Percentiles rank a stretch among this genome's conserved stretches.
Conservation (phyloP, 2,797 vertebrate species). For the Capromys pilorides region DNA sequence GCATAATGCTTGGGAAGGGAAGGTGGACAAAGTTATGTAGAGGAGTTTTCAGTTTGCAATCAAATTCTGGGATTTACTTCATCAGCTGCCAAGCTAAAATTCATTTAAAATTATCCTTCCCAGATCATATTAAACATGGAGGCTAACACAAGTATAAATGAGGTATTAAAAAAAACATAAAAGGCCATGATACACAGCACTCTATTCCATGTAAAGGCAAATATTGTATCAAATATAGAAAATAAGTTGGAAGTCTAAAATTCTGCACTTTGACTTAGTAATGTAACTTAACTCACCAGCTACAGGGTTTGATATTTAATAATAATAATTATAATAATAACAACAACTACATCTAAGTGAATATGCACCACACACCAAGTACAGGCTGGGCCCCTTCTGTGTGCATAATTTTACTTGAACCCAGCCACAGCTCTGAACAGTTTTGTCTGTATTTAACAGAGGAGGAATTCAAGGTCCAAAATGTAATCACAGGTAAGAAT, state of each 20-base stretch:
- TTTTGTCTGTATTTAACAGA: neutral
- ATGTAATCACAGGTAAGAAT: neutral
- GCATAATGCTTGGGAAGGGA: neutral
- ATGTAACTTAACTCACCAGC: neutral
- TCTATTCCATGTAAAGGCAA: constrained; percentile 43
- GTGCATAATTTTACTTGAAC: neutral
- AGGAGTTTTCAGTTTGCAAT: neutral
- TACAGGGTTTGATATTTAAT: neutral
- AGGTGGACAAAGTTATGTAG: neutral
- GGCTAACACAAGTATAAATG: constrained; percentile 25
- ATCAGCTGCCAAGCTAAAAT: constrained; percentile 23
- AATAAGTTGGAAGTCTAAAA: constrained; percentile 22
- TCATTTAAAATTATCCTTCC: constrained; percentile 47
- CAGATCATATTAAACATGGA: constrained; percentile 25
- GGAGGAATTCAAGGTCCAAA: neutral
- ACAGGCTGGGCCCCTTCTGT: neutral
- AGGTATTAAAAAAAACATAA: constrained; percentile 45
- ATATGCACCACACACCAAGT: neutral
- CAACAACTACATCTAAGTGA: neutral
- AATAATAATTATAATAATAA: neutral
- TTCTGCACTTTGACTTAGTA: neutral
- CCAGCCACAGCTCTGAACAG: neutral
- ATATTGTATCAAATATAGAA: constrained; percentile 8
- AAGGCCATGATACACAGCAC: constrained; percentile 24
- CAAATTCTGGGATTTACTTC: constrained; percentile 42